Conservation (phyloP, 2,113 vertebrate genomes). For the Grantiella picta region DNA sequence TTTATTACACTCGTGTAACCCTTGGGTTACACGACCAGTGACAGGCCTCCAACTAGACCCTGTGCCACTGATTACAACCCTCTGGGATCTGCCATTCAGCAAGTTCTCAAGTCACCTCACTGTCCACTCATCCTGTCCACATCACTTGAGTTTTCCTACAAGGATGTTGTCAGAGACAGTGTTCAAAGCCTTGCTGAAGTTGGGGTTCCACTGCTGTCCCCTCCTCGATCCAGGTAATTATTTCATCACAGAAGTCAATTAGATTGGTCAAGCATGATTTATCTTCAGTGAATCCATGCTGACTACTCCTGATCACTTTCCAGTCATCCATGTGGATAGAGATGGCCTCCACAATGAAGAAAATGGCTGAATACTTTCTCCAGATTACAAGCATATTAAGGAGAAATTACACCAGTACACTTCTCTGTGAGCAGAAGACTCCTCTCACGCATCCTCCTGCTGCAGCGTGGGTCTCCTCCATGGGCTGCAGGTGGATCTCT, state of each 20-base stretch:
- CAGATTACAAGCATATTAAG: background rate
- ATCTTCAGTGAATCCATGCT: background rate
- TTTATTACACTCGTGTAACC: too few relatives aligned
- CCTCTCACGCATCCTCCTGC: background rate
- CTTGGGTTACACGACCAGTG: background rate
- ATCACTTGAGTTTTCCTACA: background rate
- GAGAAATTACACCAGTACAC: background rate
- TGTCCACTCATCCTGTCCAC: background rate
- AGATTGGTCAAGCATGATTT: background rate
- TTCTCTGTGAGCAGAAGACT: background rate
- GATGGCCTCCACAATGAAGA: background rate
- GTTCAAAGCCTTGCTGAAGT: background rate
- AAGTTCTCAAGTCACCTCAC: background rate
- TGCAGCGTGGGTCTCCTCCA: fast-evolving
- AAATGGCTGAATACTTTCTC: background rate
- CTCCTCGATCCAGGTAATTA: background rate
- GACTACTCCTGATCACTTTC: background rate
- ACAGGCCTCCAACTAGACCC: background rate
- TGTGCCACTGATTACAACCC: background rate
- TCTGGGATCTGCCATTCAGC: background rate
- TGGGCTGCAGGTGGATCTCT: background rate
- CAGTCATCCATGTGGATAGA: background rate
- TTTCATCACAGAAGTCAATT: background rate
- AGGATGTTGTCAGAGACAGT: background rate
- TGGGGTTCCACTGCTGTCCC: background rate